Percentiles rank a stretch among this genome's conserved stretches.
phyloP scores from a whole-genome alignment of 2,888 invertebrate species.

The Eupithecia insigniata region DNA sequence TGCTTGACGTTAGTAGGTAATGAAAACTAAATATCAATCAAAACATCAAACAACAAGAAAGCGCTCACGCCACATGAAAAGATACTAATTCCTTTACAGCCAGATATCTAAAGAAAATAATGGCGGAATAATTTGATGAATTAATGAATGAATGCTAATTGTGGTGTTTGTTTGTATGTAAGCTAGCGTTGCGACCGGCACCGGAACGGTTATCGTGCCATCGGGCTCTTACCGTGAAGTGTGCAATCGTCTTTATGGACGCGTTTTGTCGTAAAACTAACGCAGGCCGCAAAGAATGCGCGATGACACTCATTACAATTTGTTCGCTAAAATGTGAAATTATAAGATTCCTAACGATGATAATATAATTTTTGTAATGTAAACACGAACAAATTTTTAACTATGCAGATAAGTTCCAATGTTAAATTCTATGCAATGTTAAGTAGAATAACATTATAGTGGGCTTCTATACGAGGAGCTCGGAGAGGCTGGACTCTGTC shows the following conservation, averaged over 20 bases:
- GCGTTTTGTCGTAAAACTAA: constrained; percentile 45
- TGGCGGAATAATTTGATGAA: constrained; percentile 48
- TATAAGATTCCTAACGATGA: constrained; percentile 7
- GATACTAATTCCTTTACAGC: constrained; percentile 44
- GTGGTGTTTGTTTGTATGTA: constrained; percentile 46
- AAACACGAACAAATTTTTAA: background rate
- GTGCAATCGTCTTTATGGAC: constrained; percentile 46
- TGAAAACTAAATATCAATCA: constrained; percentile 45
- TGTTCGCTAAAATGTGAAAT: constrained; percentile 25
- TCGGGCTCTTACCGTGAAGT: constrained; percentile 46
- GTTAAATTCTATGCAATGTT: background rate
- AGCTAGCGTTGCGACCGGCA: constrained; percentile 42
- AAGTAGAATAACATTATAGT: background rate
- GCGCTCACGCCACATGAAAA: constrained; percentile 40
- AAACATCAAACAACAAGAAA: constrained; percentile 43
- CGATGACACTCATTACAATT: constrained; percentile 30
- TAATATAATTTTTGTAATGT: background rate
- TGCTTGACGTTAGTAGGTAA: constrained; percentile 32
- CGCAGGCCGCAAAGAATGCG: constrained; percentile 29
- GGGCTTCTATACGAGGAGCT: too few species aligned
- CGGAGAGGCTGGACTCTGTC: too few species aligned
- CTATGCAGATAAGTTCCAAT: background rate
- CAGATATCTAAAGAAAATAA: constrained; percentile 45
- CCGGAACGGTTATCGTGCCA: constrained; percentile 48
- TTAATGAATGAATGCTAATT: constrained; percentile 50